Base-by-base conservation (phyloP, 2,888 invertebrate genomes). In the Tupiocoris notatus region DNA sequence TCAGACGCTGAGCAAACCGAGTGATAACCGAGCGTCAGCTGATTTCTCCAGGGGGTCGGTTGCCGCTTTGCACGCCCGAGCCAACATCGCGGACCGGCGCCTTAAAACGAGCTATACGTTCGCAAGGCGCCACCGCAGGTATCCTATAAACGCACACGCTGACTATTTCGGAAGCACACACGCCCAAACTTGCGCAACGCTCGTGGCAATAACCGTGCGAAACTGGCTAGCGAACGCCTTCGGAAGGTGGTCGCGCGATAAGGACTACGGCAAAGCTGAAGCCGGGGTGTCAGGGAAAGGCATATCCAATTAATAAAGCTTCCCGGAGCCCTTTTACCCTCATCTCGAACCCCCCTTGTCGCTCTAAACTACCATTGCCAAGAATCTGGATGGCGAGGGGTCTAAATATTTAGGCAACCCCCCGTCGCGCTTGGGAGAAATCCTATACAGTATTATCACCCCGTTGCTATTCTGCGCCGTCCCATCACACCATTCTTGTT, bases 41-140 rank as follows among this genome's bases (percentile, higher is more conserved):
- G 66, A 66, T 66, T 66, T 66, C 66, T 66, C 66, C 25, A 2
- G 66, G 66, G 66, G 39, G n/a, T 9, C 23, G 24, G 65, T 17
- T 17, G n/a, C n/a, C n/a, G n/a, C n/a, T n/a, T n/a, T n/a, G n/a
- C n/a, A n/a, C n/a, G n/a, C n/a, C n/a, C n/a, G n/a, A n/a, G n/a
- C n/a, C n/a, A n/a, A n/a, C n/a, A n/a, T n/a, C n/a, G n/a, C n/a
- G n/a, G n/a, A n/a, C 39, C 39, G 39, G 6, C 39, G 39, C 39
- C 39, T 39, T 39, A 39, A 3, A 12, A 39, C 39, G 39, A 12
- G n/a, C n/a, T 12, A 12, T 39, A 12, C 39, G 39, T 39, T 39
- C 39, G 39, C 6, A 39, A 12, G 6, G 39, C 39, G n/a, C n/a
- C n/a, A n/a, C n/a, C n/a, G n/a, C n/a, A n/a, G n/a, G n/a, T n/a